Percentiles rank a stretch among this genome's conserved stretches.
These are phyloP conservation scores for Phylloscopus trochiloides DNA, from an alignment of 2,113 vertebrate genomes.

Conservation along the genomic window DNA sequence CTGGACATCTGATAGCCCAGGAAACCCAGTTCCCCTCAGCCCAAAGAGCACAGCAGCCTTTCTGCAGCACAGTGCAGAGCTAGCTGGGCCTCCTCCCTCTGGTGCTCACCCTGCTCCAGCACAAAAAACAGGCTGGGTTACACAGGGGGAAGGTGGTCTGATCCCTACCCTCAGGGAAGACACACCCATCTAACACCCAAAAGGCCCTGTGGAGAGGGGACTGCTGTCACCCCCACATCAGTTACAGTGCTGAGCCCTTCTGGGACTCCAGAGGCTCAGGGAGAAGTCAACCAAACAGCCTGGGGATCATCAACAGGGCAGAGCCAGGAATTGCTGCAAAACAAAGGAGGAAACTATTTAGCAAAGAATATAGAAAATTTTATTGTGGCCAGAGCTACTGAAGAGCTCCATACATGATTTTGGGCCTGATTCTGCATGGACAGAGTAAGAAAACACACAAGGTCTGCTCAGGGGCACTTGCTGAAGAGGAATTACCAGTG, in stretches of 20 bases:
- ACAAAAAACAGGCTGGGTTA: background rate
- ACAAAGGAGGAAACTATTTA: background rate
- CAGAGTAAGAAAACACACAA: background rate
- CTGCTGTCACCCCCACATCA: background rate
- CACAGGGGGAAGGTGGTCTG: background rate
- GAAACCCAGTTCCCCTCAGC: background rate
- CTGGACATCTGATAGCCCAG: background rate
- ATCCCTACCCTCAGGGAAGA: background rate
- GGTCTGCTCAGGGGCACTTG: background rate
- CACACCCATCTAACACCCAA: background rate
- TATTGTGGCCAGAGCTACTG: slow-evolving; percentile 20
- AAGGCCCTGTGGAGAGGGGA: background rate
- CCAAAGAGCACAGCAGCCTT: background rate
- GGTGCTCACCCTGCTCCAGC: background rate
- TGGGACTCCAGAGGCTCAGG: background rate
- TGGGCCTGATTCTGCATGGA: background rate
- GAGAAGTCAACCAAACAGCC: background rate
- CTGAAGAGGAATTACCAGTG: background rate
- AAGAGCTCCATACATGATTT: background rate
- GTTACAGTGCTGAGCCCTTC: background rate
- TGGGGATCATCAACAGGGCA: background rate
- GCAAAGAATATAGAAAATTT: slow-evolving; percentile 60
- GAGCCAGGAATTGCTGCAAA: background rate
- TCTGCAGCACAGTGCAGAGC: background rate
- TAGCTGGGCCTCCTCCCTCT: background rate